These are phyloP conservation scores for Sarcophilus harrisii DNA, from an alignment of 2,797 vertebrate species.

Conservation along the genomic window DNA sequence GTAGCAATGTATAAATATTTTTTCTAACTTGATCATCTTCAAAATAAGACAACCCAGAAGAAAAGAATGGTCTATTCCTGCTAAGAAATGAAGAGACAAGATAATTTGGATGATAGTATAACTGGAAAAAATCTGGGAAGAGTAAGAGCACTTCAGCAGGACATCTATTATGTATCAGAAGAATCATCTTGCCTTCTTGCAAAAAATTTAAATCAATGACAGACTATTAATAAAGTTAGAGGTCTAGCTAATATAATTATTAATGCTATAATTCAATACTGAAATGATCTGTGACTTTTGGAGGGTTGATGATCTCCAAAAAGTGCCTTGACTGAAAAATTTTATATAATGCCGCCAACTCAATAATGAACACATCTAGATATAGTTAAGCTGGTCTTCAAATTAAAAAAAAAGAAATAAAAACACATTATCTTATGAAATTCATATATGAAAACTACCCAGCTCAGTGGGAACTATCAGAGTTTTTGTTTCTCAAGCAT, in stretches of 20 bases:
- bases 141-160: background rate
- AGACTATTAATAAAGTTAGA: background rate
- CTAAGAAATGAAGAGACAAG: background rate
- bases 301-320: background rate
- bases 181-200: background rate
- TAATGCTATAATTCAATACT: background rate
- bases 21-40: background rate
- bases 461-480: background rate
- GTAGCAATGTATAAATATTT: conserved; percentile 1
- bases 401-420: background rate
- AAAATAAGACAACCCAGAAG: background rate
- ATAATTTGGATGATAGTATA: background rate
- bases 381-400: background rate
- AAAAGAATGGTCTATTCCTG: conserved; percentile 23
- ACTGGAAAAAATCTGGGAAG: background rate
- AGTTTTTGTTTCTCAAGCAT: background rate
- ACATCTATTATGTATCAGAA: background rate
- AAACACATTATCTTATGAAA: background rate
- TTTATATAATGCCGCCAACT: background rate
- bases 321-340: conserved; percentile 9
- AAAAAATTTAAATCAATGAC: conserved; percentile 5
- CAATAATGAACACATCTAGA: background rate
- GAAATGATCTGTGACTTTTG: background rate
- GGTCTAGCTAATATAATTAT: background rate
- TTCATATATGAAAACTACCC: background rate